Evolutionary conservation across 2,888 invertebrate genomes (phyloP).

Genomic region (Argyresthia goedartella): DNA sequence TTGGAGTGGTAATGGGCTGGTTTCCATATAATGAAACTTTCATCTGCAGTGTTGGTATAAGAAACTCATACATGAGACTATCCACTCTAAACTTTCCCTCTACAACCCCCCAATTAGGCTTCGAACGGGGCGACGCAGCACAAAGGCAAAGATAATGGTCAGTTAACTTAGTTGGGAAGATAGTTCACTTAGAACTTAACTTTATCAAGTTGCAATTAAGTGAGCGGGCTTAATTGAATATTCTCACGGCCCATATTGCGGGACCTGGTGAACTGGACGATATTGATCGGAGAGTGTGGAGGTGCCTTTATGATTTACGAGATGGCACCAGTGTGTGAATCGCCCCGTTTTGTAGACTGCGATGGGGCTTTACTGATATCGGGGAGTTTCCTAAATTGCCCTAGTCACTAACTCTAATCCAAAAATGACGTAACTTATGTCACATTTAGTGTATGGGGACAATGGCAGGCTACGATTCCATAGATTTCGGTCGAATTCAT

Average conservation of each 20-base stretch:
- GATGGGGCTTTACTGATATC: too few species aligned
- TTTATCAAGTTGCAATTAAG: conserved; percentile 69
- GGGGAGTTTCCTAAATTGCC: too few species aligned
- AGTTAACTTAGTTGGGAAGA: conserved; percentile 68
- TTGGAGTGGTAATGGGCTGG: too few species aligned
- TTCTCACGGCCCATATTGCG: conserved; percentile 60
- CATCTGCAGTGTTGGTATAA: too few species aligned
- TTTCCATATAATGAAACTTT: too few species aligned
- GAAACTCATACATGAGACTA: conserved; percentile 5
- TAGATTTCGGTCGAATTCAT: too few species aligned
- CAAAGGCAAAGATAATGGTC: conserved; percentile 71
- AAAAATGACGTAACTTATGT: too few species aligned
- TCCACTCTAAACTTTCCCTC: conserved; percentile 23
- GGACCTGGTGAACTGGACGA: conserved; percentile 43
- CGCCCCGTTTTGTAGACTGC: too few species aligned
- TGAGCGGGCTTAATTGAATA: conserved; percentile 60
- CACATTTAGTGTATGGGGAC: too few species aligned
- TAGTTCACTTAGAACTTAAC: conserved; percentile 68
- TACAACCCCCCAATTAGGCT: conserved; percentile 52
- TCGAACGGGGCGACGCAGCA: conserved; percentile 47
- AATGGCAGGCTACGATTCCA: too few species aligned
- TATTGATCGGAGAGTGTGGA: conserved; percentile 31
- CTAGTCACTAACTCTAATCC: too few species aligned
- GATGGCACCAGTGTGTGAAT: too few species aligned
- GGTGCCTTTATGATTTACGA: neutral